phyloP scores from a whole-genome alignment of 1,140 invertebrate species.

The Megathymus violae region DNA sequence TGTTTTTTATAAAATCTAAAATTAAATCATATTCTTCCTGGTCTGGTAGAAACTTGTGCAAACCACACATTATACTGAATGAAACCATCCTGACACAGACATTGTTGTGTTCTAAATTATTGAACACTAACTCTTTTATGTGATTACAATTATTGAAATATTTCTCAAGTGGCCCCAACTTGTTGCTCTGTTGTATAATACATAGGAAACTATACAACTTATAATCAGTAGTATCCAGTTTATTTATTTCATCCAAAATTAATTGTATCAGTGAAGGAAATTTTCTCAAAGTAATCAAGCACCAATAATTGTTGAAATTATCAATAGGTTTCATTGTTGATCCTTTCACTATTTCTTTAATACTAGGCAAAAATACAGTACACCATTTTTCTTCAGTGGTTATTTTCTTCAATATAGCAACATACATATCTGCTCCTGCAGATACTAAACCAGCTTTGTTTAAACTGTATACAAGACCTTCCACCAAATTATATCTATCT shows the following conservation, averaged over 20 bases:
- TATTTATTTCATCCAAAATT: conserved; percentile 50
- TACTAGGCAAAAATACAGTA: conserved; percentile 52
- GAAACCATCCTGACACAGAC: conserved; percentile 62
- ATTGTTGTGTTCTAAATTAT: conserved; percentile 55
- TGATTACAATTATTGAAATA: conserved; percentile 35
- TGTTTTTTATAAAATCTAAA: conserved; percentile 63
- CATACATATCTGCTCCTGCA: conserved; percentile 77
- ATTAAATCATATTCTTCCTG: conserved; percentile 57
- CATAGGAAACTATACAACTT: conserved; percentile 59
- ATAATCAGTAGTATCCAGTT: conserved; percentile 39
- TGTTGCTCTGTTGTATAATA: conserved; percentile 70
- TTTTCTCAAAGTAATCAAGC: conserved; percentile 70
- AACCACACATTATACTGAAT: conserved; percentile 72
- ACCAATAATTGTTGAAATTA: conserved; percentile 79
- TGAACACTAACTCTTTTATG: conserved; percentile 38
- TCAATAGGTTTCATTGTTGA: conserved; percentile 56
- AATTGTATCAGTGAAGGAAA: conserved; percentile 57
- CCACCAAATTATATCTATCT: conserved; percentile 51
- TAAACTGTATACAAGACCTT: conserved; percentile 72
- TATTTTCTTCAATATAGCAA: conserved; percentile 67
- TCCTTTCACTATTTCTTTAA: conserved; percentile 53
- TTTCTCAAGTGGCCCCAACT: conserved; percentile 59
- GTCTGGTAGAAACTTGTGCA: conserved; percentile 57
- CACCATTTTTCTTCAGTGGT: conserved; percentile 61
- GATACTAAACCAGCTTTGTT: conserved; percentile 73